A percentile compares a stretch with the other conserved stretches of the same genome.
Evolutionary conservation across 2,797 vertebrate species (phyloP).

Genomic region (Sylvilagus floridanus): DNA sequence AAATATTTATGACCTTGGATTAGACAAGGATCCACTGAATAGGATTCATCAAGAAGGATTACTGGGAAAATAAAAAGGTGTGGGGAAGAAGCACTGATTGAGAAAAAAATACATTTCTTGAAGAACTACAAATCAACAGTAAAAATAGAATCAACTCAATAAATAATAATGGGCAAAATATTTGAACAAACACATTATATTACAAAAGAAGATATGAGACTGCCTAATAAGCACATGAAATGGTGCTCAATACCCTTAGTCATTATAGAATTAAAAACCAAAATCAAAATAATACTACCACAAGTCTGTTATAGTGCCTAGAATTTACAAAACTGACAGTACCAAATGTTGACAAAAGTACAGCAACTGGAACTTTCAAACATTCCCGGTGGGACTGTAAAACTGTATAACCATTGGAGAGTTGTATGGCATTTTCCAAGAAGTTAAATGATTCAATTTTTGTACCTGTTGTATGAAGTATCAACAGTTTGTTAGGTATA

Average conservation of each 20-base stretch:
- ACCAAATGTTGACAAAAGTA: neutral
- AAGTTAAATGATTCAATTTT: neutral
- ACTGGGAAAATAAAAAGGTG: neutral
- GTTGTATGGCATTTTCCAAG: neutral
- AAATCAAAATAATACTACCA: slow-evolving; percentile 31
- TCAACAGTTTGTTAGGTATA: neutral
- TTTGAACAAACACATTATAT: slow-evolving; percentile 42
- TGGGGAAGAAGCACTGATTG: neutral
- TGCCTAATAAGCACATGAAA: slow-evolving; percentile 12
- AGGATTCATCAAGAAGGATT: neutral
- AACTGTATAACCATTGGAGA: slow-evolving; percentile 1
- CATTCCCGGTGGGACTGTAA: neutral
- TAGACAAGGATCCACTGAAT: neutral
- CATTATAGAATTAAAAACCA: neutral
- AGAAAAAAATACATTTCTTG: neutral
- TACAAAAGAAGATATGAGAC: neutral
- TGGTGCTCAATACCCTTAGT: neutral
- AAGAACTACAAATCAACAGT: slow-evolving; percentile 21
- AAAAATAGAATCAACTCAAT: slow-evolving; percentile 19
- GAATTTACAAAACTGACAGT: slow-evolving; percentile 18
- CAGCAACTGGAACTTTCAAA: neutral
- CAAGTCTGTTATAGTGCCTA: neutral
- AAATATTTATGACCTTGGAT: neutral
- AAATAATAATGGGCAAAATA: neutral
- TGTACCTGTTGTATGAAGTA: neutral